Percentiles rank a stretch among this genome's conserved stretches.
Evolutionary conservation across 2,888 invertebrate species (phyloP).

Genomic region (Acheta domesticus): DNA sequence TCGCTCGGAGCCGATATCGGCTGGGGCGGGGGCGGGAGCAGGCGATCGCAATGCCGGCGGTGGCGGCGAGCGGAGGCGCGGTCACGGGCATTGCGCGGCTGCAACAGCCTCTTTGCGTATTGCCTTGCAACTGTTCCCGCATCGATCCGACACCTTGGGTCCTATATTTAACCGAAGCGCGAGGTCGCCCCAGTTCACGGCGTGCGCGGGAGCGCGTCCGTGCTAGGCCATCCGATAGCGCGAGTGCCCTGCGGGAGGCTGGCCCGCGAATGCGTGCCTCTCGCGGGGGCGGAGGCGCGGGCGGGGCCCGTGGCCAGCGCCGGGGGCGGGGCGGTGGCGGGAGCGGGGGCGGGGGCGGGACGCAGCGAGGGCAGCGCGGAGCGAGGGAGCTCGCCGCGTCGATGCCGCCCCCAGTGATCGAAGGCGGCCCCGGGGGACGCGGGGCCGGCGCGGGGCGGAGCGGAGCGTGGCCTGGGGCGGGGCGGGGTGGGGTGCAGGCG

Average conservation of each 20-base stretch:
- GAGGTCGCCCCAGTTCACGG: background rate
- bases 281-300: background rate
- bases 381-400: background rate
- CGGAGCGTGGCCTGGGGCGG: too few relatives aligned
- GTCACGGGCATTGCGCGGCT: background rate
- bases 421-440: background rate
- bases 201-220: background rate
- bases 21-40: too few relatives aligned
- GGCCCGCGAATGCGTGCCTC: background rate
- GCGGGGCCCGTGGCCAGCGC: background rate
- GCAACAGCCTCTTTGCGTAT: background rate
- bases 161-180: background rate
- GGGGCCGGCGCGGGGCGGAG: background rate
- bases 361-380: background rate
- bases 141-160: background rate
- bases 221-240: constrained; percentile 18
- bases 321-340: background rate
- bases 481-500: too few relatives aligned
- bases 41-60: too few relatives aligned
- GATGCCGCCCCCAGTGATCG: constrained; percentile 4
- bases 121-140: background rate
- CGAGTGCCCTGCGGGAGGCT: background rate
- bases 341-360: background rate
- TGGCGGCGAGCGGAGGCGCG: background rate
- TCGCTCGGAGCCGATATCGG: too few relatives aligned